A percentile compares a stretch with the other conserved stretches of the same genome.
Evolutionary conservation across 64 coral and sea anemone species (phyloP).

Genomic region (Pachyseris speciosa): DNA sequence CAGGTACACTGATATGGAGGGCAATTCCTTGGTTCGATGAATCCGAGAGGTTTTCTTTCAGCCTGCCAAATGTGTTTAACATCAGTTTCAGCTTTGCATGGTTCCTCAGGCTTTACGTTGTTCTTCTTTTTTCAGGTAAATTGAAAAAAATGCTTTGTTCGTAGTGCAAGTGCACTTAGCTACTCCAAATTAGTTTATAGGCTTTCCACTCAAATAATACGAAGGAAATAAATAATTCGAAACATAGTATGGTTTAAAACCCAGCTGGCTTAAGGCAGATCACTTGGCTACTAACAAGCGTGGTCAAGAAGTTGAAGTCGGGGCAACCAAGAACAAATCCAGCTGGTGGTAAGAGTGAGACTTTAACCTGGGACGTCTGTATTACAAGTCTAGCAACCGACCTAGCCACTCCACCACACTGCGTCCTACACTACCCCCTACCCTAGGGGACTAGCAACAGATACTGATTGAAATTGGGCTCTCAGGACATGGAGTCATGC

Average conservation of each 20-base stretch:
- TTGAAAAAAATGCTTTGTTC: too few species aligned
- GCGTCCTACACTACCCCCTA: too few species aligned
- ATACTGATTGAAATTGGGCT: too few species aligned
- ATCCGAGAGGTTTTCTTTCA: conserved; percentile 65
- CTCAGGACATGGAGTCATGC: too few species aligned
- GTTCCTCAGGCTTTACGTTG: conserved; percentile 49
- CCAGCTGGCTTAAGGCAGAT: neutral
- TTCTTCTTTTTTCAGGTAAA: conserved; percentile 43
- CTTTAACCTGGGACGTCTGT: neutral
- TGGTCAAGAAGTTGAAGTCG: neutral
- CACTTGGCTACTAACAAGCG: neutral
- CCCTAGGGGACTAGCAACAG: too few species aligned
- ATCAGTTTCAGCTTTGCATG: conserved; percentile 63
- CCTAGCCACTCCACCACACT: too few species aligned
- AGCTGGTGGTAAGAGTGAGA: neutral
- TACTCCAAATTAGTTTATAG: too few species aligned
- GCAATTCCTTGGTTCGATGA: conserved; percentile 60
- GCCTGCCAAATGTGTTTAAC: conserved; percentile 53
- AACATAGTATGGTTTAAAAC: too few species aligned
- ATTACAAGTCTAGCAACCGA: neutral
- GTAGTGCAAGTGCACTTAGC: too few species aligned
- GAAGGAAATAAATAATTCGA: too few species aligned
- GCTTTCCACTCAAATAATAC: too few species aligned
- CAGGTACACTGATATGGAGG: conserved; percentile 59
- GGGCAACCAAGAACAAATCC: neutral